Evolutionary conservation across 2,888 invertebrate species (phyloP).

Genomic region (Xestia sexstrigata): DNA sequence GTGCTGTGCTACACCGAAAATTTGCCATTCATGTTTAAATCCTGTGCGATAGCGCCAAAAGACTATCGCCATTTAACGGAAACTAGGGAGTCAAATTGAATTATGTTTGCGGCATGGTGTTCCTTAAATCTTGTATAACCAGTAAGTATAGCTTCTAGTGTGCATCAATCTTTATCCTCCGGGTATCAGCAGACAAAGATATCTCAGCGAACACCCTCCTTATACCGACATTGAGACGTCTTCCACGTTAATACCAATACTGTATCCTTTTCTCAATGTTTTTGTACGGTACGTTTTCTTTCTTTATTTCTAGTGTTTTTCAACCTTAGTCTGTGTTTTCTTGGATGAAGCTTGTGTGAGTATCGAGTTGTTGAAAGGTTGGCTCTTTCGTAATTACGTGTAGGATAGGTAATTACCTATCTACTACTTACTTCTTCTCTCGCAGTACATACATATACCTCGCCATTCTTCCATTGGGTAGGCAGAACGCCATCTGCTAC

Average conservation of each 20-base stretch:
- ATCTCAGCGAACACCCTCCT: slow-evolving; percentile 74
- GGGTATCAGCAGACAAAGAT: slow-evolving; percentile 77
- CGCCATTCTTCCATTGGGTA: no score
- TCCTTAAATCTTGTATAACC: no score
- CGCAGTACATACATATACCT: no score
- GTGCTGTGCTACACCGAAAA: no score
- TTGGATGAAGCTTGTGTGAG: slow-evolving; percentile 2
- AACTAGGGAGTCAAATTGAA: no score
- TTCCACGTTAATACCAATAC: slow-evolving; percentile 75
- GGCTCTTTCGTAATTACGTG: no score
- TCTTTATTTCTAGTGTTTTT: slow-evolving; percentile 27
- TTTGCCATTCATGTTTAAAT: no score
- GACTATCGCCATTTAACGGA: no score
- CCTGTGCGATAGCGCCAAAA: no score
- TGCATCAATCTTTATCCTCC: slow-evolving; percentile 48
- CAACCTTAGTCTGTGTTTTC: slow-evolving; percentile 8
- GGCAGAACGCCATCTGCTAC: no score
- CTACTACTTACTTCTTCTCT: not conserved
- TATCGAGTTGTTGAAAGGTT: not conserved
- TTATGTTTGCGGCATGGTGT: no score
- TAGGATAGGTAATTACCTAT: no score
- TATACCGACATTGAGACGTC: slow-evolving; percentile 82
- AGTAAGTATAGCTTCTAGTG: slow-evolving; percentile 42
- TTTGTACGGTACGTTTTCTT: slow-evolving; percentile 29
- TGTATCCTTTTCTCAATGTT: slow-evolving; percentile 50